A percentile compares a stretch with the other conserved stretches of the same genome.
These are phyloP conservation scores for Steinernema scapterisci DNA, from an alignment of 2,888 invertebrate genomes.

Conservation along the genomic window DNA sequence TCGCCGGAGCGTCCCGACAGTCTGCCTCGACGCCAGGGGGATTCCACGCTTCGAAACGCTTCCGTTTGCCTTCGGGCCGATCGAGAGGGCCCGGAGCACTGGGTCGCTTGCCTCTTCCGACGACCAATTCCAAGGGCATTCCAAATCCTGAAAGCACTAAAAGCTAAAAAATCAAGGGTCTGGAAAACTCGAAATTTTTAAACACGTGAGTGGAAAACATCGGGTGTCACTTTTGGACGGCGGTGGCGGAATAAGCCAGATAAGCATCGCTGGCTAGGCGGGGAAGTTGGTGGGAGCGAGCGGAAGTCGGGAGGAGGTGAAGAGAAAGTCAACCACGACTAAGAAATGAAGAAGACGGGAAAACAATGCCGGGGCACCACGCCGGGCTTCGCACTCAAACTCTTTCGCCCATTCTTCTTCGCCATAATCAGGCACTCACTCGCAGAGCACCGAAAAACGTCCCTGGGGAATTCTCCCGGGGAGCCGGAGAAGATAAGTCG, in stretches of 20 bases:
- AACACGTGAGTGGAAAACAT: not conserved
- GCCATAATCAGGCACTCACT: constrained; percentile 14
- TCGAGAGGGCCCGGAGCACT: not conserved
- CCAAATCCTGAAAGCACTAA: too few species aligned
- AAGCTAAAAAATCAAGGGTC: not conserved
- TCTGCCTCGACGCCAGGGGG: not conserved
- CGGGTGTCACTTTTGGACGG: not conserved
- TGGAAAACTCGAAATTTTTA: not conserved
- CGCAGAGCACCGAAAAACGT: constrained; percentile 4
- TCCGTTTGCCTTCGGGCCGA: constrained; percentile 4
- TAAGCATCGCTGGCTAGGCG: not conserved
- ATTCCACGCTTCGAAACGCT: not conserved
- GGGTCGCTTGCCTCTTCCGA: not conserved
- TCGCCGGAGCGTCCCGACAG: not conserved
- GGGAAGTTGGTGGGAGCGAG: constrained; percentile 2
- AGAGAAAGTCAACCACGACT: too few species aligned
- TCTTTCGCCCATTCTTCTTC: not conserved
- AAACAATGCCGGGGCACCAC: not conserved
- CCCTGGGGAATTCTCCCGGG: not conserved
- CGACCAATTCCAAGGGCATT: not conserved
- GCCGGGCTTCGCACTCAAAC: not conserved
- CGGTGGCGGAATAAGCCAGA: constrained; percentile 1
- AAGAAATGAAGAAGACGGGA: not conserved
- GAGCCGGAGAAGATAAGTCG: constrained; percentile 16
- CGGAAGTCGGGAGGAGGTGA: not conserved